Base-by-base conservation (phyloP, 2,888 invertebrate genomes). In the Philereme vetulata region DNA sequence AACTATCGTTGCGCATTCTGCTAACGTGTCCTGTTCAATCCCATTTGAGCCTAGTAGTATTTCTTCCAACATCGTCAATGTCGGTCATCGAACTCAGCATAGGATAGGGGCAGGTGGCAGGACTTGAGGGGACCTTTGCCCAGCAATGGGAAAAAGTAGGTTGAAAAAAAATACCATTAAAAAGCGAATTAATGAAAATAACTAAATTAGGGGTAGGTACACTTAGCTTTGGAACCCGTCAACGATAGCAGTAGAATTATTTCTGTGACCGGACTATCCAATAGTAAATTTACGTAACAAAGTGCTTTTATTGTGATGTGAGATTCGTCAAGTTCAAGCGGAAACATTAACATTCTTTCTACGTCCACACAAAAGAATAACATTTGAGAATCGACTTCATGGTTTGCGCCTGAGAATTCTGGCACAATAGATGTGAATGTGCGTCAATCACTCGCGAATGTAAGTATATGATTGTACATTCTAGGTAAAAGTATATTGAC, bases 331-430 rank as follows among this genome's bases (percentile, higher is more conserved):
- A 87, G 85, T 90, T 85, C 85, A 88, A 81, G 75, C 90, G 90
- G 90, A 90, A 86, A 82, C 90, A 90, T 91, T 90, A 90, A 90
- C 84, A 90, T 90, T 91, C 90, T 84, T 88, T 82, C 79, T 80
- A 75, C 85, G 85, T 87, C 81, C 84, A 80, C 81, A 89, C 88
- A 90, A 90, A 91, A 89, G 88, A 88, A 88, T 85, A 90, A 86
- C 84, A 90, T 90, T 90, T 87, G 81, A 88, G 90, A 90, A 90
- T 76, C 82, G 75, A 77, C 72, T 75, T 80, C 82, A 80, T 80
- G 82, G 80, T 80, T 77, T 71, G 82, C 82, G 84, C 86, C 88
- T 89, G 89, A 78, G 89, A 89, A 88, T 86, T 47, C 72, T 72
- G 70, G 74, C 78, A 90, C 89, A 90, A 90, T 88, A 75, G 84